Percentiles rank a stretch among this genome's conserved stretches.
Evolutionary conservation across 2,888 invertebrate genomes (phyloP).

Genomic region (Saturnia pavonia): DNA sequence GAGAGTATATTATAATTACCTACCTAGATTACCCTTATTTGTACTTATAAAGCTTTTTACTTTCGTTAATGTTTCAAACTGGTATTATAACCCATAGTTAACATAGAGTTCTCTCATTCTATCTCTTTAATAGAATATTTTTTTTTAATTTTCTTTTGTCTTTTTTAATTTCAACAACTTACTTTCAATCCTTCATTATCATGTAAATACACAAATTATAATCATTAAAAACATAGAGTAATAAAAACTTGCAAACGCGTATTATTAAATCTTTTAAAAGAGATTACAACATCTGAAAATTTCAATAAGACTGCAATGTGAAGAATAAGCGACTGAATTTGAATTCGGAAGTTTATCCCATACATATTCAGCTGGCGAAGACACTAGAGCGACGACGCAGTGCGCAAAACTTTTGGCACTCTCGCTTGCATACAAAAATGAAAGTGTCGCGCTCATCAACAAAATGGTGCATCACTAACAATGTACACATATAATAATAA

Average conservation of each 20-base stretch:
- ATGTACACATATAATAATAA: background rate
- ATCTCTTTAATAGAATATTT: too few species aligned
- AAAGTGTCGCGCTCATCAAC: slow-evolving; percentile 58
- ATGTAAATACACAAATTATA: too few species aligned
- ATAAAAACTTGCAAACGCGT: background rate
- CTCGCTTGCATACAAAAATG: slow-evolving; percentile 78
- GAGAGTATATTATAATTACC: too few species aligned
- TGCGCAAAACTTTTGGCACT: slow-evolving; percentile 81
- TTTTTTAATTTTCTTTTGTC: too few species aligned
- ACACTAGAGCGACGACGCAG: slow-evolving; percentile 70
- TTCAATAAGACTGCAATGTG: slow-evolving; percentile 59
- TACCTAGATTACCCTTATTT: too few species aligned
- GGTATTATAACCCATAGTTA: too few species aligned
- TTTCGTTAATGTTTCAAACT: too few species aligned
- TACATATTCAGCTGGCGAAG: slow-evolving; percentile 72
- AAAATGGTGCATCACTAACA: slow-evolving; percentile 58
- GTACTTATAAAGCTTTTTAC: too few species aligned
- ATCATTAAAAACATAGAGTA: too few species aligned
- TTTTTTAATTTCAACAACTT: too few species aligned
- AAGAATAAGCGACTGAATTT: slow-evolving; percentile 67
- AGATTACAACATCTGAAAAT: slow-evolving; percentile 34
- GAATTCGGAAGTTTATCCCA: slow-evolving; percentile 73
- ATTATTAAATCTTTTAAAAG: slow-evolving; percentile 18
- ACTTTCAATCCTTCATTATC: too few species aligned
- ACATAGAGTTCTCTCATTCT: too few species aligned